Evolutionary conservation across 2,888 invertebrate genomes (phyloP), one percentile per base, ranked within the genome.

Genomic region (Diplazon laetatorius): DNA sequence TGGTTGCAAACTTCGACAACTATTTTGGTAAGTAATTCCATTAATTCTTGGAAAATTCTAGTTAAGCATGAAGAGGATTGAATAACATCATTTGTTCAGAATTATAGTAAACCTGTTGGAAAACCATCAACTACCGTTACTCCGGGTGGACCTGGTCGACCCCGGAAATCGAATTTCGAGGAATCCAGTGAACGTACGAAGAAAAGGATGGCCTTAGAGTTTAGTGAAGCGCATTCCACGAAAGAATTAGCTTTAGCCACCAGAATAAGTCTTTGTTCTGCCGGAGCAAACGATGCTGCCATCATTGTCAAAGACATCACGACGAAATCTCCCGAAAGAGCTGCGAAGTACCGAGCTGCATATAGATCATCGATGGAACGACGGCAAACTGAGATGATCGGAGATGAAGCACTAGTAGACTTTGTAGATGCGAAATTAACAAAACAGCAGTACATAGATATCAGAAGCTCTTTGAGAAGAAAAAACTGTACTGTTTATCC

Each of bases 341-440:
- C 70, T 60, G 48, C 37, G 48, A 60, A 48, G 60, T 60, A 59
- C 48, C 60, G 60, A 57, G 37, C 60, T 48, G 70, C 60, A 57
- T 69, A 57, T 57, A 57, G 46, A 70, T 70, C 60, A 48, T 60
- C 30, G 46, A 60, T 48, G 48, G 48, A 46, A 59, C 50, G 48
- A 71, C 60, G 60, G 46, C 60, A 16, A 16, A 9, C 16, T 35
- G 35, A 57, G 37, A 72, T 72, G 63, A 63, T 63, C 35, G 52
- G 44, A 52, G 72, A 72, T 42, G 52, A 65, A 42, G 72, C 72
- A 37, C 63, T 63, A 25, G 52, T 55, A 16, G 63, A 55, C 39
- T 65, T 72, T 39, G 52, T 72, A 30, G 18, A 72, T 50, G 63
- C 63, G 25, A 72, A 72, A 72, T 63, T 72, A 63, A 63, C 63